Evolutionary conservation across 2,888 invertebrate species (phyloP).

Genomic region (Ectemnius continuus): DNA sequence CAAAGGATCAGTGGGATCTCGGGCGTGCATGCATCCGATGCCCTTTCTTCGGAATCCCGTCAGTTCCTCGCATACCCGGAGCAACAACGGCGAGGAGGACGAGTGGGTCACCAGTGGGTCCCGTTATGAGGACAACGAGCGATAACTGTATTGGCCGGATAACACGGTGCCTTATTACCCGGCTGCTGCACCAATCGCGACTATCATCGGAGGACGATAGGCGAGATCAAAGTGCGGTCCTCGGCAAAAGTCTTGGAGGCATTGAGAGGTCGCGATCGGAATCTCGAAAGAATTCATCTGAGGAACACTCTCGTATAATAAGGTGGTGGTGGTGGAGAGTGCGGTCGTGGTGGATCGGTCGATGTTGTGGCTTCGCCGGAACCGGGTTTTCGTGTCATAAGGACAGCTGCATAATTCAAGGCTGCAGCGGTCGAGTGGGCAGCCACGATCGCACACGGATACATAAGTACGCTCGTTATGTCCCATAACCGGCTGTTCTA

Average conservation of each 20-base stretch:
- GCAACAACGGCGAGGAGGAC: constrained; percentile 42
- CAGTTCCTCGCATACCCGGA: constrained; percentile 54
- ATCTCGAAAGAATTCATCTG: constrained; percentile 26
- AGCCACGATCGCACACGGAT: constrained; percentile 33
- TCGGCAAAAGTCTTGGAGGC: neutral
- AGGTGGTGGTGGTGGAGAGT: no score
- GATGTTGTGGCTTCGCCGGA: constrained; percentile 42
- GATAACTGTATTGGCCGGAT: constrained; percentile 77
- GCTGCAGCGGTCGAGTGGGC: constrained; percentile 53
- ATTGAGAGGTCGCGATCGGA: constrained; percentile 2
- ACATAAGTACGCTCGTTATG: constrained; percentile 22
- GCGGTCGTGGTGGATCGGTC: constrained; percentile 12
- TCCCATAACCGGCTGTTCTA: constrained; percentile 50
- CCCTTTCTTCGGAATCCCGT: constrained; percentile 55
- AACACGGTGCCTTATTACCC: constrained; percentile 67
- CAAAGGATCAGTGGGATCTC: no score
- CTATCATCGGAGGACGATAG: constrained; percentile 11
- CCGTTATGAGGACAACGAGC: constrained; percentile 72
- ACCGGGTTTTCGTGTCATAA: constrained; percentile 74
- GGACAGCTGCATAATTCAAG: constrained; percentile 71
- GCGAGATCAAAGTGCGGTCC: constrained; percentile 1
- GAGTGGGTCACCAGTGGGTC: constrained; percentile 68
- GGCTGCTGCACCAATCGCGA: constrained; percentile 29
- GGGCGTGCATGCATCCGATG: constrained; percentile 31
- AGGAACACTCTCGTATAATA: neutral